A percentile compares a stretch with the other conserved stretches of the same genome.
phyloP scores from a whole-genome alignment of 2,113 vertebrate species.

The Elgaria multicarinata region DNA sequence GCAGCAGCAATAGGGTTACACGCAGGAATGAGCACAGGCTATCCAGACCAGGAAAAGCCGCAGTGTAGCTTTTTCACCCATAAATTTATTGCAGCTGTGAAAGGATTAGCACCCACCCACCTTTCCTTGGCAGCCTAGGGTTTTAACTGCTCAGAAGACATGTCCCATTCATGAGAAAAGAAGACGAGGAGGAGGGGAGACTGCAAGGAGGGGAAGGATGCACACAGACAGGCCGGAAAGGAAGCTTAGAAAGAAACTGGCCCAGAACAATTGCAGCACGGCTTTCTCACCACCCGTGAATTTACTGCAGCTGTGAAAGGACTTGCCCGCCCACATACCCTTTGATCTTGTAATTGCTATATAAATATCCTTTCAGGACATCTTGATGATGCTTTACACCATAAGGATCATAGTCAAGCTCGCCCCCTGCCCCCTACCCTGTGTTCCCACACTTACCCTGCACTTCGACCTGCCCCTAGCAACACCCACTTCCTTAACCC shows the following conservation, averaged over 20 bases:
- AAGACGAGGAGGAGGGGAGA: neutral
- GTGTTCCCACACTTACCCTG: too few species aligned
- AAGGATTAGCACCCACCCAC: slow-evolving; percentile 52
- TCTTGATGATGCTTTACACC: neutral
- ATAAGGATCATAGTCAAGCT: too few species aligned
- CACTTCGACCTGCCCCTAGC: too few species aligned
- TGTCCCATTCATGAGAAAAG: slow-evolving; percentile 7
- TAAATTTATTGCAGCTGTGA: slow-evolving; percentile 47
- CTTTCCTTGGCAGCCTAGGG: slow-evolving; percentile 45
- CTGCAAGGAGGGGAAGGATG: neutral
- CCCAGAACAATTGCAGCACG: too few species aligned
- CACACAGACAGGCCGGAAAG: neutral
- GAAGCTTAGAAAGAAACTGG: neutral
- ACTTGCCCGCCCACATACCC: neutral
- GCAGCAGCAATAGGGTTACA: too few species aligned
- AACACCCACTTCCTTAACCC: too few species aligned
- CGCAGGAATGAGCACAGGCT: too few species aligned
- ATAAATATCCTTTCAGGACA: neutral
- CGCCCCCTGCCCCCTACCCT: too few species aligned
- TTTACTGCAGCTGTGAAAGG: too few species aligned
- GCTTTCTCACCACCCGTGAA: too few species aligned
- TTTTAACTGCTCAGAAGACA: slow-evolving; percentile 40
- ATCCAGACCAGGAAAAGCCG: too few species aligned
- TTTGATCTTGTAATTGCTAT: neutral
- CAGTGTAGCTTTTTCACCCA: too few species aligned